Base-by-base conservation (phyloP, 2,888 invertebrate genomes). In the Gastrophysa polygoni region DNA sequence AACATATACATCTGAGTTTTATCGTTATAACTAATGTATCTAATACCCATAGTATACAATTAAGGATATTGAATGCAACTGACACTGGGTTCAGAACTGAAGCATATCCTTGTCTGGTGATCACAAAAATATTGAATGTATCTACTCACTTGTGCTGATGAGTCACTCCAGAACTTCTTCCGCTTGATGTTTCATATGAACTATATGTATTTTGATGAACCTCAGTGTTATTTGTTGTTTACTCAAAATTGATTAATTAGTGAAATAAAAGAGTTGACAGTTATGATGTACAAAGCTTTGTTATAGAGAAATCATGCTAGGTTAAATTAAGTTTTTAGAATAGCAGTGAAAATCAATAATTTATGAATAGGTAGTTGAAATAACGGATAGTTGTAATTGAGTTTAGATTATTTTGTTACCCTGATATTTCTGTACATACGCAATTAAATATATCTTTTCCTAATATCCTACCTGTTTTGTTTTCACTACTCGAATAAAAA, bases 381-480 rank as follows among this genome's bases (percentile, higher is more conserved):
- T 66, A 66, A 64, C 59, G 48, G 46, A 44, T 57, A 58, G 59
- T 21, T 57, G 59, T 56, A 49, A 52, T 48, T 52, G 11, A 52
- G 38, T 38, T 43, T 24, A 52, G 38, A 34, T 52, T 21, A 70
- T 66, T 73, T 71, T 68, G 68, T 70, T 73, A 73, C 69, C 68
- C 66, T 66, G 66, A 71, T 74, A 38, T 38, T 38, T 38, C 4
- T 38, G 38, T 38, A 64, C 69, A 73, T 70, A 71, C 67, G 71
- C 71, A 68, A 71, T 69, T 71, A 69, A 74, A 74, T 74, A 75
- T 75, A 74, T 75, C 73, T 74, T 75, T 74, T 74, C 72, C 64
- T 69, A 70, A 38, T 52, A 52, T 7, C 21, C 7, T 11, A 8
- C 1, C 2, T n/a, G n/a, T n/a, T n/a, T n/a, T n/a, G 24, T 24